Percentiles rank a stretch among this genome's conserved stretches.
Evolutionary conservation across 2,113 vertebrate species (phyloP).

Genomic region (Ceratotherium simum): DNA sequence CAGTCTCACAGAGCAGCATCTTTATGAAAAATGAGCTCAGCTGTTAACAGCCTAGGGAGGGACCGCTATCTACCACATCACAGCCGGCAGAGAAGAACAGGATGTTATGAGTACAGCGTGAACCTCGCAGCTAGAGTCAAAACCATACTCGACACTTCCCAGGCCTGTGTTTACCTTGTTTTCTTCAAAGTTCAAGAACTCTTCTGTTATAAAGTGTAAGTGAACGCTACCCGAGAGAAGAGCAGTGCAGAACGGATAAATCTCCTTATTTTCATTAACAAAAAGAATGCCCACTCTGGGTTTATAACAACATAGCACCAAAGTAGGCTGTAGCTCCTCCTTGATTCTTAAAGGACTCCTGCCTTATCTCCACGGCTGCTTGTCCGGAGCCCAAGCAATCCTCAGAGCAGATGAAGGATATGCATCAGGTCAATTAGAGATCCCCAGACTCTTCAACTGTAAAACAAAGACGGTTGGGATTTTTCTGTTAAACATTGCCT

Average conservation of each 20-base stretch:
- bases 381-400: background rate
- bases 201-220: conserved; percentile 43
- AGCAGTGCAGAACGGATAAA: background rate
- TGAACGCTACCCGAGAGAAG: conserved; percentile 30
- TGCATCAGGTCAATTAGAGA: background rate
- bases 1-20: background rate
- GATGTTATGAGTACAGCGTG: conserved; percentile 84
- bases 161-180: conserved; percentile 72
- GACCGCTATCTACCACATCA: conserved; percentile 75
- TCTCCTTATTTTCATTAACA: background rate
- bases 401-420: too few species aligned
- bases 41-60: conserved; percentile 35
- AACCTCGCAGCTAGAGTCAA: conserved; percentile 79
- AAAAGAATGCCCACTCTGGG: background rate
- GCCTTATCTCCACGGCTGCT: background rate
- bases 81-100: conserved; percentile 69
- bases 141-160: conserved; percentile 72
- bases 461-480: background rate
- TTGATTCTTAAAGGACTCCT: background rate
- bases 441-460: background rate
- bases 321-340: background rate
- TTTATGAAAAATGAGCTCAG: conserved; percentile 52
- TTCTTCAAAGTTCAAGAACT: conserved; percentile 63
- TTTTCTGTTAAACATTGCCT: background rate
- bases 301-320: background rate